Conservation (phyloP, 92 coral and sea anemone species). For the Parazoanthus darwini region DNA sequence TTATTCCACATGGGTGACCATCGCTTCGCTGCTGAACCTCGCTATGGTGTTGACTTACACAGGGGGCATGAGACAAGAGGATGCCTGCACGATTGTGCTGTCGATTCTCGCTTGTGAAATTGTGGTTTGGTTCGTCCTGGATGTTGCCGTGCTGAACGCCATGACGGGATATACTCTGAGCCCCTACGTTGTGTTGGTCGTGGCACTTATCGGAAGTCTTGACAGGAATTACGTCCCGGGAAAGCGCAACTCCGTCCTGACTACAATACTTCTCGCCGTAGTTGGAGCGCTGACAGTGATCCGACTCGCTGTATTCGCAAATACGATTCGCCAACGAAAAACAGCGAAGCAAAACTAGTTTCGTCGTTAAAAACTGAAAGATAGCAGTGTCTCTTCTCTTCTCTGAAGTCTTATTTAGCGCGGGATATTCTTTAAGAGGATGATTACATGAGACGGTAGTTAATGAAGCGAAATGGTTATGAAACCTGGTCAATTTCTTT, state of each 20-base stretch:
- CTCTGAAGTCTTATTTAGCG: too few species aligned
- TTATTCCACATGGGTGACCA: conserved; percentile 81
- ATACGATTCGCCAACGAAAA: neutral
- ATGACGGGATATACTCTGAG: conserved; percentile 65
- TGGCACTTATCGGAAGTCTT: conserved; percentile 70
- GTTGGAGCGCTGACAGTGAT: conserved; percentile 6
- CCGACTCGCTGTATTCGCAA: conserved; percentile 7
- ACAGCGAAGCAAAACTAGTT: neutral
- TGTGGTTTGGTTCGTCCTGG: conserved; percentile 79
- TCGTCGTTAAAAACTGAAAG: too few species aligned
- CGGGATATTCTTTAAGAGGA: too few species aligned
- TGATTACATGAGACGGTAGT: too few species aligned
- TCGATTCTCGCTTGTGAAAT: conserved; percentile 60
- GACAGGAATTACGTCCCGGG: conserved; percentile 57
- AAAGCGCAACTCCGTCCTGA: conserved; percentile 66
- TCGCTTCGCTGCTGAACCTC: conserved; percentile 63
- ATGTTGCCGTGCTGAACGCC: conserved; percentile 65
- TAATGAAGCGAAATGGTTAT: too few species aligned
- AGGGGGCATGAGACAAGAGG: conserved; percentile 60
- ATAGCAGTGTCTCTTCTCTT: too few species aligned
- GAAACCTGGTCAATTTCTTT: too few species aligned
- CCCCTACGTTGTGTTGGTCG: conserved; percentile 71
- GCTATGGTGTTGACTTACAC: conserved; percentile 72
- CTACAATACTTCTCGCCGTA: conserved; percentile 63
- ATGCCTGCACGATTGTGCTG: conserved; percentile 67